These are phyloP conservation scores for Gasterosteus aculeatus DNA, from an alignment of 2,113 vertebrate species.

Conservation along the genomic window DNA sequence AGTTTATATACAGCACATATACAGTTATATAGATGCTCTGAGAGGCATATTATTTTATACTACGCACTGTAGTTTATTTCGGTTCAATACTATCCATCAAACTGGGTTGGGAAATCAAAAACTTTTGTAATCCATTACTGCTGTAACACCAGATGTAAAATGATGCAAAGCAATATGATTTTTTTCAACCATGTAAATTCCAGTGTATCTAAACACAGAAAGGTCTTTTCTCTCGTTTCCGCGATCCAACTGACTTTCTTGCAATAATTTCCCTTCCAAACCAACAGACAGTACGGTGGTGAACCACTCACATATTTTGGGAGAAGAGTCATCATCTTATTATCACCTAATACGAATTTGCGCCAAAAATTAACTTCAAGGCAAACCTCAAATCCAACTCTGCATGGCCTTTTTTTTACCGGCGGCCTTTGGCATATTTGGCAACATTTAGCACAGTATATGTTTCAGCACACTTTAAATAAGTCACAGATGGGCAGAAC, in stretches of 20 bases:
- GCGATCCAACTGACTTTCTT: constrained; percentile 20
- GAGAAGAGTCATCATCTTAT: constrained; percentile 74
- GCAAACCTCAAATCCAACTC: constrained; percentile 57
- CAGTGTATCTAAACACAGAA: constrained; percentile 5
- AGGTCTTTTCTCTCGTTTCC: constrained; percentile 22
- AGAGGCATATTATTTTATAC: neutral
- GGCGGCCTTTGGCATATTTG: constrained; percentile 61
- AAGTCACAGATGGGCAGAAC: constrained; percentile 79
- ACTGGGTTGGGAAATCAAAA: neutral
- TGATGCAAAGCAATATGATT: neutral
- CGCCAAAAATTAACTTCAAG: constrained; percentile 73
- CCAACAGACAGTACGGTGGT: constrained; percentile 65
- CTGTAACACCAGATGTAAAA: neutral
- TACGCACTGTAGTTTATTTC: neutral
- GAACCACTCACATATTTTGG: constrained; percentile 70
- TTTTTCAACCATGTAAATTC: neutral
- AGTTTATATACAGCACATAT: neutral
- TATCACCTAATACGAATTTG: constrained; percentile 81
- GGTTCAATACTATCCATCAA: neutral
- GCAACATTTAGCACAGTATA: constrained; percentile 65
- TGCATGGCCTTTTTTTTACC: constrained; percentile 43
- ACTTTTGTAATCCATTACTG: neutral
- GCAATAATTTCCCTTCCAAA: constrained; percentile 54
- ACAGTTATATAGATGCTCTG: neutral
- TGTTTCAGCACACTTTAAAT: constrained; percentile 78